These are phyloP conservation scores for Myotis yumanensis DNA, from an alignment of 2,113 vertebrate species.

Conservation along the genomic window DNA sequence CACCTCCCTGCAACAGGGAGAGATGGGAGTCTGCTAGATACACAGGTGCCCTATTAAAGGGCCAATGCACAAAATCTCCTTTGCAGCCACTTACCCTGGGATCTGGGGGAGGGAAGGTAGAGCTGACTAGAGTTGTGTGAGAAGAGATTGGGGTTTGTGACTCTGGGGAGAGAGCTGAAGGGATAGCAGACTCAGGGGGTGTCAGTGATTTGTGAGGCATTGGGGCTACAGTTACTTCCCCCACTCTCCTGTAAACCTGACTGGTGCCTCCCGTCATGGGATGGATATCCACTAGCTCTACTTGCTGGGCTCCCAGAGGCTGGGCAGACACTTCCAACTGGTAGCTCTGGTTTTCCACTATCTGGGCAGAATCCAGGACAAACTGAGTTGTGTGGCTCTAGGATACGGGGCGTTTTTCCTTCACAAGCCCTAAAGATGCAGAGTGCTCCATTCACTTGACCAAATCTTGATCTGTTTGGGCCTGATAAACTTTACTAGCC, in stretches of 20 bases:
- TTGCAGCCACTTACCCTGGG: background rate
- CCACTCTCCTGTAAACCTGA: background rate
- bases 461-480: no score
- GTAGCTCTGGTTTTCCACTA: background rate
- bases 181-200: background rate
- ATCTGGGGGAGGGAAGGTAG: background rate
- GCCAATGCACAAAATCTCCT: background rate
- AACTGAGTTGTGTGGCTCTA: background rate
- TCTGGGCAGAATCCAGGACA: background rate
- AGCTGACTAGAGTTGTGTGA: background rate
- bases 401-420: no score
- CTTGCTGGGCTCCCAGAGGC: background rate
- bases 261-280: background rate
- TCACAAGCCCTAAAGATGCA: no score
- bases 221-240: background rate
- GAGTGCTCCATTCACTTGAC: no score
- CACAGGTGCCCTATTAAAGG: background rate
- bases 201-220: background rate
- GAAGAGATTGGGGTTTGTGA: no score
- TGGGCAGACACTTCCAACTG: background rate
- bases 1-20: background rate
- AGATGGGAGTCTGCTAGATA: background rate
- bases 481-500: no score
- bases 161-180: no score
- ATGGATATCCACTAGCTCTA: background rate